Conservation (phyloP, 2,888 invertebrate genomes). For the Ypsolopha sequella region DNA sequence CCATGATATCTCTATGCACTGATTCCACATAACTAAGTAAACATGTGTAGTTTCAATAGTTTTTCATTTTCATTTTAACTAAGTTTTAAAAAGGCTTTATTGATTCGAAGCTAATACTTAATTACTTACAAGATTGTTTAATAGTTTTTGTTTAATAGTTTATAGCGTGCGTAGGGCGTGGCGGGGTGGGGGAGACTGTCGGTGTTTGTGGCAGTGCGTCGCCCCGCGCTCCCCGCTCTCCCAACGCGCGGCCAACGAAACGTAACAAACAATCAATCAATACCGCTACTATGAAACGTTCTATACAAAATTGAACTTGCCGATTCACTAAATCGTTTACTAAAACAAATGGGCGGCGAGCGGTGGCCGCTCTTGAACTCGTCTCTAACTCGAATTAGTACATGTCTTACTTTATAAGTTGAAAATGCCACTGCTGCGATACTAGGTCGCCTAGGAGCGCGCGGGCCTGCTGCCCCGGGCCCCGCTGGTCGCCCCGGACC, state of each 20-base stretch:
- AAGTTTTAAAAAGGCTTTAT: conserved; percentile 66
- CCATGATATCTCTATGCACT: conserved; percentile 56
- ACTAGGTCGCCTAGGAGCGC: conserved; percentile 51
- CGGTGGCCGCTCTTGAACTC: conserved; percentile 28
- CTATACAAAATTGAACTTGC: conserved; percentile 70
- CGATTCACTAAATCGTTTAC: conserved; percentile 61
- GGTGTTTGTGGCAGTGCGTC: neutral
- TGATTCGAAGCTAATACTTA: conserved; percentile 70
- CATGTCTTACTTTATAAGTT: conserved; percentile 63
- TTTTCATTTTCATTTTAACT: conserved; percentile 58
- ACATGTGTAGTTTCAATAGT: conserved; percentile 64
- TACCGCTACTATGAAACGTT: conserved; percentile 66
- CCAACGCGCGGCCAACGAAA: neutral
- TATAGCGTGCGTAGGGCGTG: neutral
- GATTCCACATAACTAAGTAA: conserved; percentile 61
- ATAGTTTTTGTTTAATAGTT: conserved; percentile 47
- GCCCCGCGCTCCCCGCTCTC: neutral
- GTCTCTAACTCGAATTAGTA: conserved; percentile 57
- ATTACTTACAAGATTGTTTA: conserved; percentile 69
- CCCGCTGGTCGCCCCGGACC: conserved; percentile 13
- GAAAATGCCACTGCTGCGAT: conserved; percentile 67
- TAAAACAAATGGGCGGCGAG: conserved; percentile 59
- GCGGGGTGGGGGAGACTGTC: neutral
- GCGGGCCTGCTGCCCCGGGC: conserved; percentile 14
- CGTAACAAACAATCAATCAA: conserved; percentile 29